Conservation (phyloP, 2,888 invertebrate genomes). For the Abrostola tripartita region DNA sequence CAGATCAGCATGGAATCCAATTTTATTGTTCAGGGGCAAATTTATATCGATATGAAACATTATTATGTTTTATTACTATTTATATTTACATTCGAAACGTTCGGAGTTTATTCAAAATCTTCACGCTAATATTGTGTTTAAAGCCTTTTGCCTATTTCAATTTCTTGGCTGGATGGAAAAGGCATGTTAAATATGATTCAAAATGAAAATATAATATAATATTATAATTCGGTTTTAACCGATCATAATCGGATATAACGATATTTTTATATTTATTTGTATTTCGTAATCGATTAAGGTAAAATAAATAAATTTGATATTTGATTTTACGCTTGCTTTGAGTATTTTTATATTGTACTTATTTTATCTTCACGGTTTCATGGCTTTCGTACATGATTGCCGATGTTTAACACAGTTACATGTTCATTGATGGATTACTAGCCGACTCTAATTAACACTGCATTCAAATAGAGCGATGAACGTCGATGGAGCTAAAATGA, state of each 20-base stretch:
- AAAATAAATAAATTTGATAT: slow-evolving; percentile 32
- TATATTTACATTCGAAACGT: slow-evolving; percentile 48
- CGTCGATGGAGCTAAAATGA: not conserved
- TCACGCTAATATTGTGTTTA: slow-evolving; percentile 58
- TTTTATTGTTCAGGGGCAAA: slow-evolving; percentile 55
- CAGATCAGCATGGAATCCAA: slow-evolving; percentile 52
- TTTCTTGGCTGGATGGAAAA: slow-evolving; percentile 56
- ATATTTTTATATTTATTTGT: slow-evolving; percentile 41
- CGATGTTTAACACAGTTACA: slow-evolving; percentile 19
- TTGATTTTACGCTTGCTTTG: slow-evolving; percentile 26
- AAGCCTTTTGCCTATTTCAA: slow-evolving; percentile 57
- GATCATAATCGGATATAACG: slow-evolving; percentile 40
- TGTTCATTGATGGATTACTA: slow-evolving; percentile 6
- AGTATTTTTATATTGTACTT: slow-evolving; percentile 6
- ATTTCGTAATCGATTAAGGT: slow-evolving; percentile 43
- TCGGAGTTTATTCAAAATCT: slow-evolving; percentile 47
- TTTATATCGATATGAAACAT: slow-evolving; percentile 46
- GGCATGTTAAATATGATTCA: slow-evolving; percentile 54
- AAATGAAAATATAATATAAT: slow-evolving; percentile 44
- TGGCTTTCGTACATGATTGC: slow-evolving; percentile 15
- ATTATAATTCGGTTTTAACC: slow-evolving; percentile 44
- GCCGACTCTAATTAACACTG: no score
- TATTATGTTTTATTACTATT: slow-evolving; percentile 53
- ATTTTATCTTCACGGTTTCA: slow-evolving; percentile 19
- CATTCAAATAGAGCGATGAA: slow-evolving; percentile 1